Evolutionary conservation across 2,797 vertebrate genomes (phyloP).

Genomic region (Sebastes iracundus): DNA sequence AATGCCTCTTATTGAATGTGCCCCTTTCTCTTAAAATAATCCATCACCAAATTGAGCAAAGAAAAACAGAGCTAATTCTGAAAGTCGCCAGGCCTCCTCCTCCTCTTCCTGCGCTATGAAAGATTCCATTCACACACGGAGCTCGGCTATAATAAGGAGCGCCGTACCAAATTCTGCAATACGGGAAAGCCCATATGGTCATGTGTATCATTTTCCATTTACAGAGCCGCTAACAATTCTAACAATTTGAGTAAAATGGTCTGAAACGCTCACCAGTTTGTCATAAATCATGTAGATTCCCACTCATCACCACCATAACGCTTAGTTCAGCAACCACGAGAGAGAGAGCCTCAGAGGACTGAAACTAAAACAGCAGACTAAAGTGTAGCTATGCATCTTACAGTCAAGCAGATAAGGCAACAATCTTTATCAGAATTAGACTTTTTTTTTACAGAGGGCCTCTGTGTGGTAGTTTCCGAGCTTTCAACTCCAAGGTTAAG

Average conservation of each 20-base stretch:
- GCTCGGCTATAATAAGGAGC: slow-evolving; percentile 69
- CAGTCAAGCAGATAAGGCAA: slow-evolving; percentile 41
- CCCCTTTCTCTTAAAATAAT: slow-evolving; percentile 80
- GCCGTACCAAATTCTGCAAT: slow-evolving; percentile 39
- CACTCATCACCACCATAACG: slow-evolving; percentile 37
- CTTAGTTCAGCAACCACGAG: slow-evolving; percentile 18
- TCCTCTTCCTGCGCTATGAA: slow-evolving; percentile 80
- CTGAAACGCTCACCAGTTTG: slow-evolving; percentile 40
- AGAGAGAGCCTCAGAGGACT: not conserved
- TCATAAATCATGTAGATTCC: slow-evolving; percentile 40
- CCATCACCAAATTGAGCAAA: slow-evolving; percentile 80
- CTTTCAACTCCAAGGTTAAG: slow-evolving; percentile 69
- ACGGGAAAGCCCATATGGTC: slow-evolving; percentile 72
- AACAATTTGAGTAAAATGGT: slow-evolving; percentile 56
- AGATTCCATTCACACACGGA: slow-evolving; percentile 80
- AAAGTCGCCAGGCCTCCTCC: slow-evolving; percentile 73
- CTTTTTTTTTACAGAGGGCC: slow-evolving; percentile 28
- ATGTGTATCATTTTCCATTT: slow-evolving; percentile 71
- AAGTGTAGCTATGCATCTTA: slow-evolving; percentile 16
- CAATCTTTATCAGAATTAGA: slow-evolving; percentile 14
- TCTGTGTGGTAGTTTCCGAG: slow-evolving; percentile 44
- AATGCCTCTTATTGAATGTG: slow-evolving; percentile 74
- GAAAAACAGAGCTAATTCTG: slow-evolving; percentile 82
- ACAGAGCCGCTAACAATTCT: slow-evolving; percentile 55
- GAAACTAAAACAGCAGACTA: slow-evolving; percentile 11